Evolutionary conservation across 2,797 vertebrate genomes (phyloP), one percentile per base, ranked within the genome.

Genomic region (Pantherophis alleghaniensis): DNA sequence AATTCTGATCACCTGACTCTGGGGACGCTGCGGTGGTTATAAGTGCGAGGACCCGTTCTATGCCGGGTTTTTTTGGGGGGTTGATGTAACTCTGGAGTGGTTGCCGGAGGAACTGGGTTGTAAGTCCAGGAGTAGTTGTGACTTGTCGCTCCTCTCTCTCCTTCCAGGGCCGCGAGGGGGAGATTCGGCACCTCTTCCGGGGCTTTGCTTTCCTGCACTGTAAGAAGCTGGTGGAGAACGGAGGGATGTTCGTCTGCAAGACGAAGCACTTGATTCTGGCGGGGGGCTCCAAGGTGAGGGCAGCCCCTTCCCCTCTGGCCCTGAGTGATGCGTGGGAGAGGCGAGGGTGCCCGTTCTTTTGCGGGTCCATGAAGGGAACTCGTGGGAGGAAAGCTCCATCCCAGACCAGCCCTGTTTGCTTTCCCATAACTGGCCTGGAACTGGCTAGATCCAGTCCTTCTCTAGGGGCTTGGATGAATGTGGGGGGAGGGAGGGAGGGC

Each of bases 221-320:
- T 93, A 99, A 99, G 97, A 99, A 99, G 96, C 96, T 99, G 96
- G 99, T 99, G 95, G 99, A 99, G 95, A 99, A 99, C 0, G 99
- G 99, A 0, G 99, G 99, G n/a, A 99, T 99, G 99, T 99, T 99
- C 28, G 99, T 99, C 5, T 99, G 99, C 94, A 99, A 99, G 96
- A 98, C 99, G 0, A 97, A 99, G 1, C 99, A 99, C 96, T 95
- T 99, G 32, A 99, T 99, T 24, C 93, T 99, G 94, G 99, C 99
- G 0, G 99, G 99, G 0, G 99, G 99, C 22, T 99, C 99, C 16
- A 99, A 99, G 98, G 99, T 99, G 88, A 91, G 87, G 26, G 26
- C 7, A 4, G 6, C 22, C 4, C 26, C 55, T 9, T 4, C 9
- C 3, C 4, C 20, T 20, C 69, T 5, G 47, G 57, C 26, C 28